A percentile compares a stretch with the other conserved stretches of the same genome.
These are phyloP conservation scores for Atherinosoma microstoma DNA, from an alignment of 2,797 vertebrate species.

Conservation along the genomic window DNA sequence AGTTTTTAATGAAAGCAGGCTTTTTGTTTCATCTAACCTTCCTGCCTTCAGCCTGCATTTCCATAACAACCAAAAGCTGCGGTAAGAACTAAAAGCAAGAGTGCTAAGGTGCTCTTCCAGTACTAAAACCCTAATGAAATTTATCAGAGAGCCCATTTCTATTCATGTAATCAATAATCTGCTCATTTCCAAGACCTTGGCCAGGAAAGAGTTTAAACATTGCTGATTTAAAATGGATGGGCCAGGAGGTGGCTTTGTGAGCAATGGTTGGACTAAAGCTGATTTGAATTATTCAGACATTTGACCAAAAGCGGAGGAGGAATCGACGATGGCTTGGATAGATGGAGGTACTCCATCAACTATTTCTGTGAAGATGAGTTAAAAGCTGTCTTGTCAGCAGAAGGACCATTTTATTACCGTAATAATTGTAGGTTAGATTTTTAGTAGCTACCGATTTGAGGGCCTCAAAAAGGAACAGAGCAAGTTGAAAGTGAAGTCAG, in stretches of 20 bases:
- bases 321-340: not conserved
- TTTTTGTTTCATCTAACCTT: not conserved
- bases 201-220: constrained; percentile 3
- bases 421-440: not conserved
- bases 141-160: not conserved
- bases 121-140: constrained; percentile 9
- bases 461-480: not conserved
- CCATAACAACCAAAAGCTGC: not conserved
- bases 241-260: constrained; percentile 7
- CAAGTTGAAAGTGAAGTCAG: constrained; percentile 1
- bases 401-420: not conserved
- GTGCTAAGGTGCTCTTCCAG: not conserved
- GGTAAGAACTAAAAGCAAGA: not conserved
- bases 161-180: constrained; percentile 15
- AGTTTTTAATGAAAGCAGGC: not conserved
- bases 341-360: not conserved
- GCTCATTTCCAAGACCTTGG: constrained; percentile 9
- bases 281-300: constrained; percentile 8
- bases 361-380: not conserved
- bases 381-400: constrained; percentile 4
- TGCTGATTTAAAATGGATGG: constrained; percentile 1
- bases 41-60: not conserved
- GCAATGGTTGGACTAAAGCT: constrained; percentile 9
- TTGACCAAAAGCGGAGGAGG: not conserved
- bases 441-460: not conserved